Conservation (phyloP, 2,113 vertebrate species). For the Sinosuthora webbiana region DNA sequence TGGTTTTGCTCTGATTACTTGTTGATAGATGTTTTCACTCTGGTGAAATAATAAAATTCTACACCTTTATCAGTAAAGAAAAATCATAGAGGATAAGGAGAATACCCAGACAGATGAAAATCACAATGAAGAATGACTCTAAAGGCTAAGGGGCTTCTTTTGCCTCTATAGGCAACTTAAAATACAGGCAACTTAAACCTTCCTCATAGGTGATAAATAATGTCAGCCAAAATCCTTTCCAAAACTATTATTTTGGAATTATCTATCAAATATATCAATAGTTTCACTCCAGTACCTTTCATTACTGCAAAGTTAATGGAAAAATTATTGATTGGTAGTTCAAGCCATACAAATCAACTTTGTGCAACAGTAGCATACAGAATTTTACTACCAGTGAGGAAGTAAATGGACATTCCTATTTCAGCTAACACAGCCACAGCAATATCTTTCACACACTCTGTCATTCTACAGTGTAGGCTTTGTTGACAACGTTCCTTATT, state of each 20-base stretch:
- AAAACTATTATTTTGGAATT: constrained; percentile 25
- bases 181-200: neutral
- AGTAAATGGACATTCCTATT: neutral
- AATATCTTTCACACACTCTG: neutral
- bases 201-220: neutral
- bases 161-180: neutral
- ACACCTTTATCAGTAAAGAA: neutral
- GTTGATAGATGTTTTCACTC: neutral
- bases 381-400: neutral
- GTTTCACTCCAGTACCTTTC: constrained; percentile 21
- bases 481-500: neutral
- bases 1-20: neutral
- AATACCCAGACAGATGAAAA: neutral
- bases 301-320: constrained; percentile 35
- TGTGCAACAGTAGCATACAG: neutral
- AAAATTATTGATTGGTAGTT: constrained; percentile 47
- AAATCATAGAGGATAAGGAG: neutral
- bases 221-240: neutral
- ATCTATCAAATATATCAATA: neutral
- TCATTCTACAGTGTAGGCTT: rapidly evolving
- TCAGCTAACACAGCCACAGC: neutral
- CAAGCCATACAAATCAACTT: neutral
- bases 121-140: neutral
- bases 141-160: neutral
- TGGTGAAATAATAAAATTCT: neutral